These are phyloP conservation scores for Drosophila eohydei DNA, from an alignment of 2,888 invertebrate species.

Conservation along the genomic window DNA sequence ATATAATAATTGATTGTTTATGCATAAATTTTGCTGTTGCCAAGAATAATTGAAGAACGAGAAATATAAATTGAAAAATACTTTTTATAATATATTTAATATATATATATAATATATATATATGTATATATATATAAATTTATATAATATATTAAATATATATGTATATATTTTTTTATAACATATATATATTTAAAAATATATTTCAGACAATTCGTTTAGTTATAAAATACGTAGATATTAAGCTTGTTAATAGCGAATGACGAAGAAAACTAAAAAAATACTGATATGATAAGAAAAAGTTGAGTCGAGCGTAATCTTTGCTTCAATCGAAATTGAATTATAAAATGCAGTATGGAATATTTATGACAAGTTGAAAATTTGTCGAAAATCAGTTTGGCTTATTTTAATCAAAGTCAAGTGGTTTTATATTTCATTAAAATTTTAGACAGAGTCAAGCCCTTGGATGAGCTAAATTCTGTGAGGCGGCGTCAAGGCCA, in stretches of 20 bases:
- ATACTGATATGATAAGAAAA: background rate
- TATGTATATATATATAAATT: background rate
- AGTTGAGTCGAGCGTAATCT: background rate
- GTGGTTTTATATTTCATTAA: background rate
- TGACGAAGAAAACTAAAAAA: background rate
- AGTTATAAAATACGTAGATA: background rate
- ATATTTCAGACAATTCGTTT: too few species aligned
- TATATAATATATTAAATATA: too few species aligned
- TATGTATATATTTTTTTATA: too few species aligned
- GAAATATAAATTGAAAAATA: background rate
- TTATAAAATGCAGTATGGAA: background rate
- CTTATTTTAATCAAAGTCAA: background rate
- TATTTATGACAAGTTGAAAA: background rate
- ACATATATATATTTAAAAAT: too few species aligned
- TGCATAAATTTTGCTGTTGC: too few species aligned
- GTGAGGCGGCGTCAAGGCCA: slow-evolving; percentile 23
- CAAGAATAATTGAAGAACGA: background rate
- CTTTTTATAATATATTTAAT: background rate
- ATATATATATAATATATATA: background rate
- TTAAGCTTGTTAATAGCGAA: background rate
- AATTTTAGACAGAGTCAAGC: background rate
- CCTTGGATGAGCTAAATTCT: slow-evolving; percentile 13
- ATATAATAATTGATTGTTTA: background rate
- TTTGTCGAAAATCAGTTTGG: background rate
- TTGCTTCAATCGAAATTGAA: background rate